Evolutionary conservation across 2,888 invertebrate species (phyloP), one percentile per base, ranked within the genome.

Genomic region (Caenorhabditis japonica): DNA sequence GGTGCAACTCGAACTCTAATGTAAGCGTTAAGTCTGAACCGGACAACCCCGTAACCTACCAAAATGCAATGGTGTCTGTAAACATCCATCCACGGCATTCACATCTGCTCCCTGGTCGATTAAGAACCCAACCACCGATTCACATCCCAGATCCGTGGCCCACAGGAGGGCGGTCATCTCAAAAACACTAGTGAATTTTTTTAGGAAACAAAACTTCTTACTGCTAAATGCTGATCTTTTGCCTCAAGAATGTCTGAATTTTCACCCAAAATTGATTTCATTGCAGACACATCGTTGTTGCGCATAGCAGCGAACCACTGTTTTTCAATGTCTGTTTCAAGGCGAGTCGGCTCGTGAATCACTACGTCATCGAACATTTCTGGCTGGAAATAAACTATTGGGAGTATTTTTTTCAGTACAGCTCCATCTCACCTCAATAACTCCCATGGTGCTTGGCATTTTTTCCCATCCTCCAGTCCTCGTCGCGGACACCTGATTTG

Each of bases 51-150:
- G 79, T 66, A 44, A 38, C 52, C 15, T 69, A 83, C 74, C 80
- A 52, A 76, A 74, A 51, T 85, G 85, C 7, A 85, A 64, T n/a
- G 85, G 62, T 10, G 85, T 83, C 46, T 81, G 79, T 2, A 84
- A 79, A n/a, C 81, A 81, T 39, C 44, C 25, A 55, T 85, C 84
- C 12, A 38, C 38, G 2, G 75, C 62, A 51, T 83, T 74, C 23
- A 84, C 73, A 56, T 80, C 75, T n/a, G 81, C 80, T 15, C 76
- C 73, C 19, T 56, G 36, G 2, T 55, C 52, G 15, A 76, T 64
- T 8, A 81, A 59, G 25, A 61, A 71, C 33, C 36, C 23, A 10
- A 73, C 73, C 1, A 66, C 69, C 10, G 44, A 17, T 13, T 72
- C 64, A 10, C 61, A 66, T 5, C 80, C 80, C 4, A 70, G 39